Evolutionary conservation across 2,113 vertebrate species (phyloP), one percentile per base, ranked within the genome.

Genomic region (Psilopogon haemacephalus): DNA sequence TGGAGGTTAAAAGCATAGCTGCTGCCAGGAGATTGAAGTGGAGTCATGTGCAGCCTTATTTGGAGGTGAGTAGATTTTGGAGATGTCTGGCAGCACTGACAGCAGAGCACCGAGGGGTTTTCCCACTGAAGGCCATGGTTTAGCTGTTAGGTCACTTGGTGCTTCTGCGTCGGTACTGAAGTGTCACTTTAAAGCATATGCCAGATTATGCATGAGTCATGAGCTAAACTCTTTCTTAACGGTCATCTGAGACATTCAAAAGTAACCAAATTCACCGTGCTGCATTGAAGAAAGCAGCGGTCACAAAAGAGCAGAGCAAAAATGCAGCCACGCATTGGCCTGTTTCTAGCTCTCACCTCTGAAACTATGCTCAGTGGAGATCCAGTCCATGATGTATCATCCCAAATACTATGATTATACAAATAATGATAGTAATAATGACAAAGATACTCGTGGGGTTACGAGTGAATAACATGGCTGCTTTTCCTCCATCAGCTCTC

Each of bases 401-500:
- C 54, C 67, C 46, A 30, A 44, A 58, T 26, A 12, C 7, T 76
- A 18, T 37, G 21, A 42, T 67, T 84, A 68, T 71, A 52, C 27
- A 58, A 84, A 56, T 48, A 86, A 71, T 62, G 74, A 74, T 24
- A 59, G 14, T 27, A 84, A 40, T 72, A 83, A 73, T 65, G 79
- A 76, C 32, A 89, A 84, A 40, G 0, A 0, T 46, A 55, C 40
- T 50, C 67, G 46, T 76, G 59, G 85, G 17, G 32, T 11, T 87
- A 19, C 8, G 90, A 67, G n/a, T 44, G 55, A 63, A 59, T 59
- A 33, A 38, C 28, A 32, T 8, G 27, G 24, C 24, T 91, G 32
- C 27, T 85, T 94, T 95, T 73, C 12, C 91, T 70, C 56, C 52
- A 77, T 59, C 76, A 84, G 15, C 88, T 90, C 78, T 85, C 50